Percentiles rank a stretch among this genome's conserved stretches.
Conservation (phyloP, 2,888 invertebrate genomes). For the Drosophila pseudotakahashii region DNA sequence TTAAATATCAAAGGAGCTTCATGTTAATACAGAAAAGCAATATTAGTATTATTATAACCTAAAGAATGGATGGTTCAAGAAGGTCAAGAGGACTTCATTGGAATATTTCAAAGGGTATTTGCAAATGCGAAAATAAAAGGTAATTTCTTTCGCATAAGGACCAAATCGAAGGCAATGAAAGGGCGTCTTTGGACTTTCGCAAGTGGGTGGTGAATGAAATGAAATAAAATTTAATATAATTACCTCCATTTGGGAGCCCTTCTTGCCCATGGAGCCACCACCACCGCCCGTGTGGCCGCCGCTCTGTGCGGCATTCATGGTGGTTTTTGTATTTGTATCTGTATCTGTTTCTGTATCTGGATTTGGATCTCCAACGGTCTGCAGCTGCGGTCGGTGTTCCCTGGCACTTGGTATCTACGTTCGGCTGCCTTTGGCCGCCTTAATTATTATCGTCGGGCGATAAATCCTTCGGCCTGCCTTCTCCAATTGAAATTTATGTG, state of each 20-base stretch:
- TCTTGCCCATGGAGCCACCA: slow-evolving; percentile 83
- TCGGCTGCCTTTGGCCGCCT: background rate
- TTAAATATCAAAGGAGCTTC: too few relatives aligned
- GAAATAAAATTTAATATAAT: slow-evolving; percentile 67
- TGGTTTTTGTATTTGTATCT: slow-evolving; percentile 12
- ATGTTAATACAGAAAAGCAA: too few relatives aligned
- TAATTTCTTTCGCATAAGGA: background rate
- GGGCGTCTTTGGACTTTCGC: background rate
- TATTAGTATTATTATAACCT: too few relatives aligned
- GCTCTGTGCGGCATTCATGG: slow-evolving; percentile 84
- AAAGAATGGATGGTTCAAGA: too few relatives aligned
- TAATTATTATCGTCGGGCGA: slow-evolving; percentile 44
- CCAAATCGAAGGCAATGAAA: slow-evolving; percentile 6
- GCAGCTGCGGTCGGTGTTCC: slow-evolving; percentile 8
- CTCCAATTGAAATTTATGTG: slow-evolving; percentile 56
- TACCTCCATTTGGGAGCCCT: slow-evolving; percentile 85
- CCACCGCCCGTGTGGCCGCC: slow-evolving; percentile 82
- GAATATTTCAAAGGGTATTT: background rate
- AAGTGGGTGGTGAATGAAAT: slow-evolving; percentile 23
- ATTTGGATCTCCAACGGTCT: background rate
- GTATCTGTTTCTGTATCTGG: slow-evolving; percentile 5
- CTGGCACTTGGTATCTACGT: background rate
- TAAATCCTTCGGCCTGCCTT: slow-evolving; percentile 50
- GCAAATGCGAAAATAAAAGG: background rate
- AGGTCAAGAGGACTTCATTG: too few relatives aligned